Evolutionary conservation across 2,888 invertebrate species (phyloP).

Genomic region (Alloplasta piceator): DNA sequence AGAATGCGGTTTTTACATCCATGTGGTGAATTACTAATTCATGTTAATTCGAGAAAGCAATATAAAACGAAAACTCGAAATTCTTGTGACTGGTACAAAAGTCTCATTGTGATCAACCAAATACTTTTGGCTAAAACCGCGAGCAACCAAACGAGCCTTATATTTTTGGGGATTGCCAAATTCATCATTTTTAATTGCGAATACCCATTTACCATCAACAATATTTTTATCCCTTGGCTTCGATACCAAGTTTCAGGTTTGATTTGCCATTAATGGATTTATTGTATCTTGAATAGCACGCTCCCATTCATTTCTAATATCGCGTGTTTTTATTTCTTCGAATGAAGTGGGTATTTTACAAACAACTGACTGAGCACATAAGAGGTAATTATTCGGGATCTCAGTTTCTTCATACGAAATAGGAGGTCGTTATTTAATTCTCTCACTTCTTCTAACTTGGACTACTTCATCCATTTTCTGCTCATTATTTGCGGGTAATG

Average conservation of each 20-base stretch:
- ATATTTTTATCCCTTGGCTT: slow-evolving; percentile 53
- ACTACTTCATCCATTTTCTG: neutral
- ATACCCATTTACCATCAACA: slow-evolving; percentile 53
- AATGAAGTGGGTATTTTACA: slow-evolving; percentile 14
- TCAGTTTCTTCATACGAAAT: slow-evolving; percentile 27
- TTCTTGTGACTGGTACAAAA: neutral
- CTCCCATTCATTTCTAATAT: slow-evolving; percentile 53
- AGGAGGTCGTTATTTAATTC: slow-evolving; percentile 26
- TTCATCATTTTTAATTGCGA: slow-evolving; percentile 53
- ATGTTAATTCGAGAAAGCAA: neutral
- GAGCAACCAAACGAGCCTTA: too few relatives aligned
- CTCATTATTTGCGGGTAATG: neutral
- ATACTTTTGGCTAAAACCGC: slow-evolving; percentile 26
- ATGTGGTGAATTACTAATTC: neutral
- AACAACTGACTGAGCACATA: slow-evolving; percentile 33
- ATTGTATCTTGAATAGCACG: slow-evolving; percentile 55
- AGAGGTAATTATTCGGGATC: neutral
- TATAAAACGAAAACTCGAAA: neutral
- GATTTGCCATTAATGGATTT: slow-evolving; percentile 45
- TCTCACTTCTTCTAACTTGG: slow-evolving; percentile 45
- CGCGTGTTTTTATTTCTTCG: slow-evolving; percentile 45
- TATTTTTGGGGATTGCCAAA: slow-evolving; percentile 27
- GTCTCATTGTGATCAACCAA: slow-evolving; percentile 33
- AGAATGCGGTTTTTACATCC: neutral
- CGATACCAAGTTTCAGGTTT: slow-evolving; percentile 46